Base-by-base conservation (phyloP, 1,140 invertebrate genomes). In the Sinella curviseta region DNA sequence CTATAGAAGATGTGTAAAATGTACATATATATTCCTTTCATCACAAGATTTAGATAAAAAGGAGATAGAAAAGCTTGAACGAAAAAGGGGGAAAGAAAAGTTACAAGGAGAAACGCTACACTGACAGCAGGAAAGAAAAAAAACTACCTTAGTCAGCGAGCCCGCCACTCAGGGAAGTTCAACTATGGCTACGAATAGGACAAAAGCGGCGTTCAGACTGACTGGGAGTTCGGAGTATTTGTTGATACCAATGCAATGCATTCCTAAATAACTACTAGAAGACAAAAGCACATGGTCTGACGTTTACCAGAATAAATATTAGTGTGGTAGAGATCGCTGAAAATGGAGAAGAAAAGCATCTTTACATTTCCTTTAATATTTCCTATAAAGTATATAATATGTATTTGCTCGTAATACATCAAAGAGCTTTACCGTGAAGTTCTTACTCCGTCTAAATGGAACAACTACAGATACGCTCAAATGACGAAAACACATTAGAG, bases 251-350 rank as follows among this genome's bases (percentile, higher is more conserved):
- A n/a, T n/a, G n/a, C n/a, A n/a, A n/a, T n/a, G n/a, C n/a, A n/a
- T n/a, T n/a, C n/a, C n/a, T n/a, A n/a, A n/a, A n/a, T n/a, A n/a
- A n/a, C n/a, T n/a, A n/a, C 8, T 60, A 60, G 3, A 24, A 60
- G 55, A 60, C 55, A 60, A 60, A 60, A 60, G 55, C 55, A 60
- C 55, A 60, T 60, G 55, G 55, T 26, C 12, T 60, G 4, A 48
- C n/a, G n/a, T n/a, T n/a, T n/a, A n/a, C n/a, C n/a, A n/a, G n/a
- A n/a, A n/a, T n/a, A n/a, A n/a, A n/a, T n/a, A n/a, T n/a, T n/a
- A n/a, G n/a, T n/a, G n/a, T n/a, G n/a, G n/a, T n/a, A n/a, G n/a
- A n/a, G n/a, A n/a, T n/a, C n/a, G n/a, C n/a, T n/a, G n/a, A n/a
- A n/a, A n/a, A n/a, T n/a, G n/a, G 39, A 48, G 39, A n/a, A n/a